Base-by-base conservation (phyloP, 2,113 vertebrate species). In the Corythornis vintsioides region DNA sequence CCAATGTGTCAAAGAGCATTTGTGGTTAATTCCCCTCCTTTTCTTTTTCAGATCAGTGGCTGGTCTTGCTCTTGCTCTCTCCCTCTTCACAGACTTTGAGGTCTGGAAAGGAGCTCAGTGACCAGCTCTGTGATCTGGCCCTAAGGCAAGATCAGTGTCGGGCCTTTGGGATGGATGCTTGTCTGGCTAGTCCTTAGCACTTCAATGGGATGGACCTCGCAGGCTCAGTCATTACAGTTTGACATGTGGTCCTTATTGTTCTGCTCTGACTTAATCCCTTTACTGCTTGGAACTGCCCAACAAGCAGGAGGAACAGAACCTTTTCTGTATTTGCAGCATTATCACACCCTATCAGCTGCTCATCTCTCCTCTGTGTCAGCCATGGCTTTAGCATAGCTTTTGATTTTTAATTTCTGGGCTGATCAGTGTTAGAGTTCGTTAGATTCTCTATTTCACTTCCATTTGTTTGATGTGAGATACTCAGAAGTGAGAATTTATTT, bases 11-110 rank as follows among this genome's bases (percentile, higher is more conserved):
- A 57, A 77, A 65, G 61, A 57, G 42, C 47, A 28, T 73, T 82
- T 96, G 42, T 38, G 85, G 28, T 83, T 89, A 91, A 83, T 79
- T 92, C 59, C 73, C 59, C 87, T 87, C 42, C 45, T 78, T 90
- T 79, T 59, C 38, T 82, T 35, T 83, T 93, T 94, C 81, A 88
- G 83, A 40, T 47, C 85, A 73, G 53, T 84, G 63, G 18, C 59
- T 96, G 35, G 20, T 76, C 42, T 61, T 61, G 78, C 82, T 94
- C 64, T 85, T 86, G 78, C 82, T 94, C 64, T 85, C 82, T 15
- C 45, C 33, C 28, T 81, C 13, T 47, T 89, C 47, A 26, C 26
- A 83, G 63, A 43, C 31, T 81, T 79, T 55, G 8, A 79, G 87
- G 66, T 66, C 74, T 55, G 50, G 59, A 17, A 66, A 69, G 59